Evolutionary conservation across 2,113 vertebrate genomes (phyloP), one percentile per base, ranked within the genome.

Genomic region (Vombatus ursinus): DNA sequence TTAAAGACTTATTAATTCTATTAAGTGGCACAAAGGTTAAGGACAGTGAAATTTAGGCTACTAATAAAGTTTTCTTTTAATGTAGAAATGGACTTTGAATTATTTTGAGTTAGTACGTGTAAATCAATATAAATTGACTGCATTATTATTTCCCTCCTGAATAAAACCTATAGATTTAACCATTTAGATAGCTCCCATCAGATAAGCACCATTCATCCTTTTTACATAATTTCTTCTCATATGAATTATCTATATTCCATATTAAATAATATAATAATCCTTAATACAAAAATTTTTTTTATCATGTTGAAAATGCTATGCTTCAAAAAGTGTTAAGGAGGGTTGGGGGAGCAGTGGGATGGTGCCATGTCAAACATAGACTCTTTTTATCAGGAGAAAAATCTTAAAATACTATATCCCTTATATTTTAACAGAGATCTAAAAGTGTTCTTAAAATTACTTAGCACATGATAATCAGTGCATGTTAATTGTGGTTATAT

Each of bases 101-200:
- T 96, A 91, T 89, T 96, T 98, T 37, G 47, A 89, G 0, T 95
- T 95, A 93, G 52, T 50, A 50, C 50, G 11, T 92, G 2, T 94
- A 92, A 94, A 95, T 95, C 93, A 26, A 52, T 97, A 52, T 96
- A 98, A 98, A 97, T 95, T 98, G 96, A 97, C 97, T 98, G 93
- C 97, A 97, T 98, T 98, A 95, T 97, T 97, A 97, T 97, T 95
- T 97, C 97, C 52, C 93, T 96, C 47, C 89, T 54, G 93, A 97
- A 96, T 24, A 95, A 96, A 90, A 89, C 94, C 68, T 93, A 19
- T 92, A 84, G 44, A 96, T 95, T 53, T 97, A 96, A 96, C 97
- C 90, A 93, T 37, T 93, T 95, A 89, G 84, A 95, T 95, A 28
- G 25, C 89, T 97, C 92, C 52, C 49, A 92, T 96, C 47, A 25